Conservation (phyloP, 2,888 invertebrate species). For the Brachypalpus laphriformis region DNA sequence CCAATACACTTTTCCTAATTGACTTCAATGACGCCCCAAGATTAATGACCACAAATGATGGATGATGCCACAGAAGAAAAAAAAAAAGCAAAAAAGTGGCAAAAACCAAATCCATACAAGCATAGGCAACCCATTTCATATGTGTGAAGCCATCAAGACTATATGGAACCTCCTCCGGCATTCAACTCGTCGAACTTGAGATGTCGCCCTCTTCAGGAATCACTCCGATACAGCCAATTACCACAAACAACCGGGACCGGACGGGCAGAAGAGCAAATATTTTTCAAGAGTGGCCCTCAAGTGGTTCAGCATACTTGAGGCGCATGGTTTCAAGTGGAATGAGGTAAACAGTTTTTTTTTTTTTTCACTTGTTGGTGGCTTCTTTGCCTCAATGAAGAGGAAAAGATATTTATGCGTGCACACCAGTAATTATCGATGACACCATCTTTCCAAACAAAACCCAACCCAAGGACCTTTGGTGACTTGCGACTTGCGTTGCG, state of each 20-base stretch:
- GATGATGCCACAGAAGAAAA: constrained; percentile 51
- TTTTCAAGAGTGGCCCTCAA: constrained; percentile 57
- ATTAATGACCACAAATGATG: constrained; percentile 71
- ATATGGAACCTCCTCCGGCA: constrained; percentile 27
- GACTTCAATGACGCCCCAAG: constrained; percentile 66
- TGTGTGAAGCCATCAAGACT: not conserved
- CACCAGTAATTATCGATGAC: constrained; percentile 73
- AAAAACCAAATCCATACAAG: constrained; percentile 12
- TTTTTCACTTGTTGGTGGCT: not conserved
- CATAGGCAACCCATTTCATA: constrained; percentile 12
- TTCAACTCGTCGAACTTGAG: constrained; percentile 41
- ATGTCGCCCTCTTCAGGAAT: constrained; percentile 62
- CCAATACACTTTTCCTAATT: constrained; percentile 58
- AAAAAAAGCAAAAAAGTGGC: constrained; percentile 10
- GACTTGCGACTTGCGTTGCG: constrained; percentile 54
- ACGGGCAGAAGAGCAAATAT: constrained; percentile 58
- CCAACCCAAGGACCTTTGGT: constrained; percentile 55
- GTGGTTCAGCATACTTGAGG: constrained; percentile 45
- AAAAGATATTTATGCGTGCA: constrained; percentile 68
- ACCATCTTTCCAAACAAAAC: constrained; percentile 67
- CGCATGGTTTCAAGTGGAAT: constrained; percentile 16
- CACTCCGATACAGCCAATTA: constrained; percentile 62
- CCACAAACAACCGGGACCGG: constrained; percentile 31
- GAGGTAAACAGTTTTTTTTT: constrained; percentile 33
- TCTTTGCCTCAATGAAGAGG: not conserved